phyloP scores from a whole-genome alignment of 2,113 vertebrate species.

The Trogon melanurus region DNA sequence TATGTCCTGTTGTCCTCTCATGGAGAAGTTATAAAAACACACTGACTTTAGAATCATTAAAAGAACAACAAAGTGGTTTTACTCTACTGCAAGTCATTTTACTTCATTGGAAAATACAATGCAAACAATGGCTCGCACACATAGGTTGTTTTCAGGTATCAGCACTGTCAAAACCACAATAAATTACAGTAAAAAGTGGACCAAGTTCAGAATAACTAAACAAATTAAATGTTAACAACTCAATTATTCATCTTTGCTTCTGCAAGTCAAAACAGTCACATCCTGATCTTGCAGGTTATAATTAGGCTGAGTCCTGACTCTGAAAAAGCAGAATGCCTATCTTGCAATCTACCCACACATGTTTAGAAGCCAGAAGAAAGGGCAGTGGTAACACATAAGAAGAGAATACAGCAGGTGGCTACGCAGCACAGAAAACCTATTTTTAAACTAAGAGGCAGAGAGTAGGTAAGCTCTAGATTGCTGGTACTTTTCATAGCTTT shows the following conservation, averaged over 20 bases:
- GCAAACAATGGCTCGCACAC: neutral
- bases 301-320: conserved; percentile 33
- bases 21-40: neutral
- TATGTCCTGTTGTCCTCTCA: neutral
- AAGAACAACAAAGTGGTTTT: neutral
- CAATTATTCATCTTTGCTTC: conserved; percentile 24
- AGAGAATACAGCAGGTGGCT: conserved; percentile 46
- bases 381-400: conserved; percentile 25
- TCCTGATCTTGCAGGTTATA: conserved; percentile 45
- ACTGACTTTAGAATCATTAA: neutral
- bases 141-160: neutral
- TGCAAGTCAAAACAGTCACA: conserved; percentile 58
- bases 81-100: neutral
- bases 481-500: neutral
- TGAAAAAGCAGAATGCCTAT: conserved; percentile 10
- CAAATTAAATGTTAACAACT: conserved; percentile 18
- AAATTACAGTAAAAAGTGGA: neutral
- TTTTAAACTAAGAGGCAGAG: conserved; percentile 48
- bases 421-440: conserved; percentile 26
- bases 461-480: conserved; percentile 31
- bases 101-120: neutral
- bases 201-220: neutral
- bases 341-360: conserved; percentile 10
- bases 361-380: conserved; percentile 48
- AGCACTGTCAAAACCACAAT: neutral